A percentile compares a stretch with the other conserved stretches of the same genome.
Conservation (phyloP, 1,140 invertebrate species). For the Zaprionus kolodkinae region DNA sequence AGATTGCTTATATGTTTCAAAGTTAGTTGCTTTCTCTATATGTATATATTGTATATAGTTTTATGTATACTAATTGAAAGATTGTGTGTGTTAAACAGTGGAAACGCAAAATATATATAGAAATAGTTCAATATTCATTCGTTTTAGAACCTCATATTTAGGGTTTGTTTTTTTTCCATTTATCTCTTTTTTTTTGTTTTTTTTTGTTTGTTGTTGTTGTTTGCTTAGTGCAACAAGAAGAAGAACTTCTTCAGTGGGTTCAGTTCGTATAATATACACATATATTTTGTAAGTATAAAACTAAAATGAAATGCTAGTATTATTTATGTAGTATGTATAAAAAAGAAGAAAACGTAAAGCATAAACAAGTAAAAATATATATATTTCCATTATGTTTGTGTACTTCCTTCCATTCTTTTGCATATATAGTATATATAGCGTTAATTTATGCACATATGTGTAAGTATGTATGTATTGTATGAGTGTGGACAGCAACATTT, state of each 20-base stretch:
- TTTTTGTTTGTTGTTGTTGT: not conserved
- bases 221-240: constrained; percentile 77
- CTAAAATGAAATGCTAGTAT: constrained; percentile 74
- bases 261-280: constrained; percentile 73
- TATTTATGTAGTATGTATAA: constrained; percentile 48
- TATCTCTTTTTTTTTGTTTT: constrained; percentile 23
- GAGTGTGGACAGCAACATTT: constrained; percentile 74
- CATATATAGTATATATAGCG: constrained; percentile 26
- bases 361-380: constrained; percentile 62
- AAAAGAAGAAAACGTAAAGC: constrained; percentile 52
- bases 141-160: constrained; percentile 35
- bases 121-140: constrained; percentile 38
- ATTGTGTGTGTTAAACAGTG: constrained; percentile 43
- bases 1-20: constrained; percentile 82
- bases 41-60: constrained; percentile 39
- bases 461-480: constrained; percentile 45
- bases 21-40: constrained; percentile 70
- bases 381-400: constrained; percentile 37
- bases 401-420: constrained; percentile 27
- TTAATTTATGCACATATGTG: constrained; percentile 50
- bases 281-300: constrained; percentile 64
- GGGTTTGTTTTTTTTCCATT: constrained; percentile 23
- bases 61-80: constrained; percentile 53
- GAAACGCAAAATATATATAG: constrained; percentile 52
- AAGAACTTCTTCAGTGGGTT: constrained; percentile 80